Evolutionary conservation across 2,113 vertebrate genomes (phyloP), one percentile per base, ranked within the genome.

Genomic region (Pitta sordida): DNA sequence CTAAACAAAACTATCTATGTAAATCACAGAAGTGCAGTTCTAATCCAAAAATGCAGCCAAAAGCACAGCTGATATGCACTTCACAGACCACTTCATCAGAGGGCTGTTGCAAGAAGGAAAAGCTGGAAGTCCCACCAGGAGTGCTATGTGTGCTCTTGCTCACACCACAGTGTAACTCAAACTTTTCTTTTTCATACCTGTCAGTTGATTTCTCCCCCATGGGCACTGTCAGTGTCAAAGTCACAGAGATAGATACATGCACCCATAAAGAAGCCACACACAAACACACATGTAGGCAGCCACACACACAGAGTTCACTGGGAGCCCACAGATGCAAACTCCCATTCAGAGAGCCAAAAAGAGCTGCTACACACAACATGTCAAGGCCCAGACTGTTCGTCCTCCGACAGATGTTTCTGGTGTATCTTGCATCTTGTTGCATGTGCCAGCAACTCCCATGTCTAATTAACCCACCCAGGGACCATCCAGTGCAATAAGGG

Each of bases 181-280:
- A 71, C 43, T 93, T 86, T 43, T 24, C 56, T 64, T 26, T 64
- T 26, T 64, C 51, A 68, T n/a, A 90, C 49, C n/a, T 83, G 79
- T 92, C 56, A 68, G 43, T 36, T 59, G 41, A 48, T 68, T 89
- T 91, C 52, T 95, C 56, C 65, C 63, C 60, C 0, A 0, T 52
- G 87, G 81, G 39, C 27, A 10, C 58, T 41, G 58, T 41, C 74
- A 15, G 32, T 39, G 67, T 52, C 73, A 30, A 65, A 76, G 55
- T 69, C 3, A 0, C 37, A 55, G 16, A 39, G 43, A 29, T 1
- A 27, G 53, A 56, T 24, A 14, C 0, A 0, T 4, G 7, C 26
- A 20, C 2, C 22, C 49, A 6, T 70, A 46, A 69, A 23, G 83
- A 55, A 88, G 48, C 36, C 14, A 12, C 11, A 19, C 56, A 34